Percentiles rank a stretch among this genome's conserved stretches.
These are phyloP conservation scores for Patella pellucida DNA, from an alignment of 2,888 invertebrate species.

Conservation along the genomic window DNA sequence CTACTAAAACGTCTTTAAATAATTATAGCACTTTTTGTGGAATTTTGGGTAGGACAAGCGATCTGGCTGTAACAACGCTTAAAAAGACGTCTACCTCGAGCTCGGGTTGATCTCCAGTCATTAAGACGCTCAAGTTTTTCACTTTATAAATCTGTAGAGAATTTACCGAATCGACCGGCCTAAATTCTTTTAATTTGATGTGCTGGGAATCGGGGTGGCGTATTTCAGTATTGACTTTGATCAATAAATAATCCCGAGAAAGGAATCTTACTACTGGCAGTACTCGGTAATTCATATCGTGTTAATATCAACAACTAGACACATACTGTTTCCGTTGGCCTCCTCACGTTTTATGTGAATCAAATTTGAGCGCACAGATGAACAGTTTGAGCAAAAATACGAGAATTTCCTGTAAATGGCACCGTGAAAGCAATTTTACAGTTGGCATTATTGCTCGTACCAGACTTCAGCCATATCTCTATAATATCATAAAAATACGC, in stretches of 20 bases:
- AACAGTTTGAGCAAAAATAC: neutral
- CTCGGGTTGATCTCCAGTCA: neutral
- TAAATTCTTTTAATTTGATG: constrained; percentile 7
- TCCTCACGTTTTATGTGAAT: constrained; percentile 2
- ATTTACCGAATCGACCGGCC: neutral
- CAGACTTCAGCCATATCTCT: constrained; percentile 7
- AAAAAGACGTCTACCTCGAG: no score
- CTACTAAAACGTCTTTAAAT: no score
- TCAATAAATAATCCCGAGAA: constrained; percentile 1
- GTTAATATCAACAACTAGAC: neutral
- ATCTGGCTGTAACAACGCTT: no score
- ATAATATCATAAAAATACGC: constrained; percentile 1
- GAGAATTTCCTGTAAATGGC: neutral
- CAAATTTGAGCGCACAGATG: neutral
- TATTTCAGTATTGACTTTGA: constrained; percentile 9
- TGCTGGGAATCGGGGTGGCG: neutral
- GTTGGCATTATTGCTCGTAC: neutral
- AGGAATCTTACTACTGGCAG: no score
- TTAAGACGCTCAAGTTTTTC: neutral
- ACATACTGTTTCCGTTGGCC: no score
- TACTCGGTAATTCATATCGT: neutral
- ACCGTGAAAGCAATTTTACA: neutral
- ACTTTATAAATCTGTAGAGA: constrained; percentile 5
- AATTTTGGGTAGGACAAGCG: no score
- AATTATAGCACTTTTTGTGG: no score